Conservation (phyloP, 2,113 vertebrate species). For the Chloebia gouldiae region DNA sequence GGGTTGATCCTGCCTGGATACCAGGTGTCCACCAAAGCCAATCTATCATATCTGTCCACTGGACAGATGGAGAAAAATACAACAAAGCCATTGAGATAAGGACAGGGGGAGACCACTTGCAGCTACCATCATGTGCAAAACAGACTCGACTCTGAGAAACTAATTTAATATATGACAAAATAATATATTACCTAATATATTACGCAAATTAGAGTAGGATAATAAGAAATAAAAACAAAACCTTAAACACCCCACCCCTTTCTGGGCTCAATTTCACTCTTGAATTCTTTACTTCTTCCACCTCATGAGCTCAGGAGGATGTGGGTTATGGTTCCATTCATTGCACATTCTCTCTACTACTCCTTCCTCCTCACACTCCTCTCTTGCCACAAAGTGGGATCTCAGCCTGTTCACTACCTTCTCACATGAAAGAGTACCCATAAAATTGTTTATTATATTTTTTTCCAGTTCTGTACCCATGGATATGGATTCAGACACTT, state of each 20-base stretch:
- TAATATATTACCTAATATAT: background rate
- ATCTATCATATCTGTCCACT: background rate
- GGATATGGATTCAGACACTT: background rate
- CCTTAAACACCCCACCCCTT: background rate
- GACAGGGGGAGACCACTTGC: background rate
- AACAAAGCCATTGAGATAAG: background rate
- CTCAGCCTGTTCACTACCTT: background rate
- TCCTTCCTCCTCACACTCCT: background rate
- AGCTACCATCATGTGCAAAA: background rate
- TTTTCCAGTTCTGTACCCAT: background rate
- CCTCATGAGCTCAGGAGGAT: rapidly evolving
- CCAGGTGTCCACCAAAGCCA: background rate
- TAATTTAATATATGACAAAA: background rate
- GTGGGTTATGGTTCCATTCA: background rate
- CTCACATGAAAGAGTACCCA: background rate
- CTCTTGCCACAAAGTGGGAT: rapidly evolving
- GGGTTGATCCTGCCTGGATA: background rate
- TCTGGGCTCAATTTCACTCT: background rate
- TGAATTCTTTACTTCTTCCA: background rate
- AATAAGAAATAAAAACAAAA: background rate
- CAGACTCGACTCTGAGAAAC: rapidly evolving
- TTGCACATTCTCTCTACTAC: background rate
- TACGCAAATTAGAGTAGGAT: background rate
- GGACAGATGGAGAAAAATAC: background rate
- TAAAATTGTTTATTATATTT: background rate